Evolutionary conservation across 2,888 invertebrate genomes (phyloP).

Genomic region (Agrotis puta): DNA sequence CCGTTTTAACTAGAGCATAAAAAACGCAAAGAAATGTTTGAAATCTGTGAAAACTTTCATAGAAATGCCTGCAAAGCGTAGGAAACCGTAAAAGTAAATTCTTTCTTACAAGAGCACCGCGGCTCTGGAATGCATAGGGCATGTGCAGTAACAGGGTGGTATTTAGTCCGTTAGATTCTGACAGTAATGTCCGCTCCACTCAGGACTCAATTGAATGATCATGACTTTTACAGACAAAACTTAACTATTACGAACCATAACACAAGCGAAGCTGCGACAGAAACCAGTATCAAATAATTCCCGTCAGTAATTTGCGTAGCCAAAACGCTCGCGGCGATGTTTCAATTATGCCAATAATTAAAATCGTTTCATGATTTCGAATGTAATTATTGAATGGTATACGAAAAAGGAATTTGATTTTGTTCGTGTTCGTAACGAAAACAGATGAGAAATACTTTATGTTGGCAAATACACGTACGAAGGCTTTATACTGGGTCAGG

Average conservation of each 20-base stretch:
- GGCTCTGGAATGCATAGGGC: too few relatives aligned
- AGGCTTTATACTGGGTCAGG: slow-evolving; percentile 69
- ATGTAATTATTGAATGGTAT: slow-evolving; percentile 54
- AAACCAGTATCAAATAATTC: not conserved
- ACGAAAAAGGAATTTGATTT: slow-evolving; percentile 51
- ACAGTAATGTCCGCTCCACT: too few relatives aligned
- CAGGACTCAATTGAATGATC: too few relatives aligned
- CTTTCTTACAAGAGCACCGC: too few relatives aligned
- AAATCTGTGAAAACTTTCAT: too few relatives aligned
- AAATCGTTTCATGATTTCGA: slow-evolving; percentile 59
- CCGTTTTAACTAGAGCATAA: not conserved
- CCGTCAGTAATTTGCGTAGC: slow-evolving; percentile 12
- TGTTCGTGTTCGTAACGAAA: slow-evolving; percentile 34
- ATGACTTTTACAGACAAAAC: too few relatives aligned
- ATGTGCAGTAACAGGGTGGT: too few relatives aligned
- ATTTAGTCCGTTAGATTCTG: too few relatives aligned
- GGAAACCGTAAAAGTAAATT: not conserved
- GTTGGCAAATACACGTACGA: slow-evolving; percentile 50
- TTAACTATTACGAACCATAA: too few relatives aligned
- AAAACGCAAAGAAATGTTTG: too few relatives aligned
- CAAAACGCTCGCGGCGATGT: slow-evolving; percentile 35
- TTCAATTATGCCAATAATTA: slow-evolving; percentile 61
- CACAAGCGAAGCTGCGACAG: too few relatives aligned
- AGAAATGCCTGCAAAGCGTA: not conserved
- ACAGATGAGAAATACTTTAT: slow-evolving; percentile 54